A percentile compares a stretch with the other conserved stretches of the same genome.
Conservation (phyloP, 2,888 invertebrate species). For the Drosophila vallismaia region DNA sequence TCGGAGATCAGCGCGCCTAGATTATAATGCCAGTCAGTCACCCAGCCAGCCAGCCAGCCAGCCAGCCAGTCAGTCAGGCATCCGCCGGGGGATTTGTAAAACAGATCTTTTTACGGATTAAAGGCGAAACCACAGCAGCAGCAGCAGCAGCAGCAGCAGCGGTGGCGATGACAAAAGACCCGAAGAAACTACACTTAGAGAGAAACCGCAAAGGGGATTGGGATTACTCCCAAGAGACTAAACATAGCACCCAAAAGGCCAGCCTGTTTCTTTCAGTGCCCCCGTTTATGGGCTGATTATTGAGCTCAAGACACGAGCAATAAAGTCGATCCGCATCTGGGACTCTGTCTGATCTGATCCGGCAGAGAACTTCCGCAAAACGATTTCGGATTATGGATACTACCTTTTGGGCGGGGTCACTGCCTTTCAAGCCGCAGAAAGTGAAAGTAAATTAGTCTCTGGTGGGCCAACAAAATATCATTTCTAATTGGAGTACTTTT, state of each 20-base stretch:
- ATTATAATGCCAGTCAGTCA: slow-evolving; percentile 42
- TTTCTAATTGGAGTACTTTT: slow-evolving; percentile 15
- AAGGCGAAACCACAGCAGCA: slow-evolving; percentile 59
- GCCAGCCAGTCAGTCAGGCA: background rate
- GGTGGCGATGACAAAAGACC: slow-evolving; percentile 49
- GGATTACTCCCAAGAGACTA: background rate
- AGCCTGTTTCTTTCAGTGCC: slow-evolving; percentile 9
- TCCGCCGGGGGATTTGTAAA: slow-evolving; percentile 72
- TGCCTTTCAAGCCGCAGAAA: slow-evolving; percentile 30
- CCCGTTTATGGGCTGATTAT: slow-evolving; percentile 36
- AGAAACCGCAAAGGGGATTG: slow-evolving; percentile 7
- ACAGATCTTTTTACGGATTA: slow-evolving; percentile 79
- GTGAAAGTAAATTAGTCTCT: slow-evolving; percentile 36
- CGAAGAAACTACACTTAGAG: slow-evolving; percentile 12
- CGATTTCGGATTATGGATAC: slow-evolving; percentile 29
- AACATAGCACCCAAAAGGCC: background rate
- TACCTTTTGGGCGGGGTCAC: slow-evolving; percentile 25
- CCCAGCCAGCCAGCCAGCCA: slow-evolving; percentile 2
- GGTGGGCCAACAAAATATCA: slow-evolving; percentile 42
- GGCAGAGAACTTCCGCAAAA: slow-evolving; percentile 35
- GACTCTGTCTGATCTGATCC: slow-evolving; percentile 27
- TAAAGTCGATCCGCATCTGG: slow-evolving; percentile 18
- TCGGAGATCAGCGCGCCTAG: slow-evolving; percentile 56
- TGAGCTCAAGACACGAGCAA: slow-evolving; percentile 31
- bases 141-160: slow-evolving; percentile 35